These are phyloP conservation scores for Neogale vison DNA, from an alignment of 2,113 vertebrate species.

Conservation along the genomic window DNA sequence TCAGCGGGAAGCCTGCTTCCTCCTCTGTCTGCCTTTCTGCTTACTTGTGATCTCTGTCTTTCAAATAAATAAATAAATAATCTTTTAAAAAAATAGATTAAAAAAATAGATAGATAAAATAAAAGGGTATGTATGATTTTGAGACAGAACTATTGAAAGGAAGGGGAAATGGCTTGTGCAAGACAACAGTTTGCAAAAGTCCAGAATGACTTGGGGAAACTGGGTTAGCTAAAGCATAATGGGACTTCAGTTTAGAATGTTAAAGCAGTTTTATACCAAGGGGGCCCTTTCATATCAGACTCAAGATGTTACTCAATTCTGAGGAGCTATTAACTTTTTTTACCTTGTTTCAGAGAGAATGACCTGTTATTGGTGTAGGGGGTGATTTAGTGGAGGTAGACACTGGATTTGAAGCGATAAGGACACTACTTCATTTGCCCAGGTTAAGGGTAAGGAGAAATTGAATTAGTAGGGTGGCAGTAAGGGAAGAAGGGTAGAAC, in stretches of 20 bases:
- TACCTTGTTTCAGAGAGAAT: conserved; percentile 3
- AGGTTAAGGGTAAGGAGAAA: neutral
- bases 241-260: neutral
- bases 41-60: no score
- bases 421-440: neutral
- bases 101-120: neutral
- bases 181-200: neutral
- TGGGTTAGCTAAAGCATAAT: neutral
- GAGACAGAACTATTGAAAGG: neutral
- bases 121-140: neutral
- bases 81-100: neutral
- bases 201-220: neutral
- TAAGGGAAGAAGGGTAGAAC: neutral
- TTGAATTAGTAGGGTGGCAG: neutral
- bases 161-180: neutral
- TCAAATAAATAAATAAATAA: no score
- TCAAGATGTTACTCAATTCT: neutral
- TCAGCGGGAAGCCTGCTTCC: no score
- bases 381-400: neutral
- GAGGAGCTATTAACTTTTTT: neutral
- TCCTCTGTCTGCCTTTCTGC: no score
- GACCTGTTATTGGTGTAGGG: neutral
- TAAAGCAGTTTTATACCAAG: neutral
- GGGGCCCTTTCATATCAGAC: neutral
- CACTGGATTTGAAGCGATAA: neutral